Evolutionary conservation across 2,113 vertebrate species (phyloP).

Genomic region (Stercorarius parasiticus): DNA sequence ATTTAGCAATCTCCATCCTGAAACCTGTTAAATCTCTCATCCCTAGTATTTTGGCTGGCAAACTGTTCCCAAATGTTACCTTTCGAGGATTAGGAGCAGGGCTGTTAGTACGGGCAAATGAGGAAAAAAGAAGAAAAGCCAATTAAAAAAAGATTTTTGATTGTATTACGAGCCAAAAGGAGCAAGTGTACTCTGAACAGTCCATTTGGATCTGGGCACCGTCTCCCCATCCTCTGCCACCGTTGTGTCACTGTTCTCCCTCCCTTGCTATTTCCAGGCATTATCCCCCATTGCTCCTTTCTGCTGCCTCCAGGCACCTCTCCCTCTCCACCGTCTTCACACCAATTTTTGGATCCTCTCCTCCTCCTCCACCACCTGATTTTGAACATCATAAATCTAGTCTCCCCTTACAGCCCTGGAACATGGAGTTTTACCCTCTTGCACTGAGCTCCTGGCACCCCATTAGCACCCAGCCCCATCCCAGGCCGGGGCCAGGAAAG

Average conservation of each 20-base stretch:
- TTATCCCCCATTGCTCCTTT: not conserved
- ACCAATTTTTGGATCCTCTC: not conserved
- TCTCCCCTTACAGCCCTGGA: not conserved
- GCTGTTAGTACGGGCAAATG: not conserved
- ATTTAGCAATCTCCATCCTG: not conserved
- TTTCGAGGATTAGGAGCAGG: not conserved
- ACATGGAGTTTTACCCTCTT: not conserved
- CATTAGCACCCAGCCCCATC: not conserved
- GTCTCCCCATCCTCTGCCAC: not conserved
- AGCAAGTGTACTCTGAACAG: conserved; percentile 20
- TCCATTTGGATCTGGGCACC: not conserved
- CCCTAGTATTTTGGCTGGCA: not conserved
- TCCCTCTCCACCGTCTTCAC: not conserved
- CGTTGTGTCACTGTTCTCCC: not conserved
- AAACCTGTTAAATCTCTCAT: conserved; percentile 21
- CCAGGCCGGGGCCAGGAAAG: not conserved
- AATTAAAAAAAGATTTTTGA: conserved; percentile 26
- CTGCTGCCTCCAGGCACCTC: not conserved
- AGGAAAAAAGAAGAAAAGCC: not conserved
- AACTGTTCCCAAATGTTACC: not conserved
- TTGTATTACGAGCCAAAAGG: not conserved
- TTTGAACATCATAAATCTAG: not conserved
- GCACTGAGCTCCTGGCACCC: not conserved
- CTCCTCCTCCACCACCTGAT: not conserved
- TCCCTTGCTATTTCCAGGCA: not conserved